Evolutionary conservation across 2,113 vertebrate species (phyloP), one percentile per base, ranked within the genome.

Genomic region (Zosterops japonicus): DNA sequence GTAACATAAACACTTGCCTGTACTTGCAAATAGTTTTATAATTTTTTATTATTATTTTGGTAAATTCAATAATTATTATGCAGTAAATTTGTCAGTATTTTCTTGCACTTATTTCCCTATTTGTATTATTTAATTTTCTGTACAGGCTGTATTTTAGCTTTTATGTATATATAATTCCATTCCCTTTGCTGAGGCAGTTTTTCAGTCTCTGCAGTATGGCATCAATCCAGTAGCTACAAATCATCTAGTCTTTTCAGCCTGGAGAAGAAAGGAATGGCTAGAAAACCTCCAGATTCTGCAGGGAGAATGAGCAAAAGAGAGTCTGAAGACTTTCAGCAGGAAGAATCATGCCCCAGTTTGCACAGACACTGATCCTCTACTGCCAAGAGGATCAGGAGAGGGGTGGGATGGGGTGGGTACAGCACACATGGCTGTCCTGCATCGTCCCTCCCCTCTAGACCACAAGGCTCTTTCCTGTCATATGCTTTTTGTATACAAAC

Each of bases 171-270:
- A 52, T 68, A 67, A 75, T 84, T 59, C 28, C 64, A 41, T 92
- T 79, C 68, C 25, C 47, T 90, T 80, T 70, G 42, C 77, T 64
- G 53, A 90, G 68, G 59, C 10, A 0, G 8, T 41, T 97, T 82
- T 87, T 60, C 56, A 81, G 39, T 23, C 60, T 94, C 80, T 65
- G 53, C 80, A 89, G n/a, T 42, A 33, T 71, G 72, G 72, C 69
- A 89, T 64, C 72, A 75, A 41, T 69, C 75, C 81, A 87, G 20
- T 46, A 64, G 41, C 72, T 71, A 74, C 65, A 91, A 89, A 83
- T 84, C 72, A 84, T 36, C 31, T 36, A 8, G 11, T 41, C 44
- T 91, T 18, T 49, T 91, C 57, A 89, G 69, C 28, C 18, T 60
- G 46, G 17, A 82, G 44, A 89, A 87, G n/a, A 92, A 87, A 87